Conservation (phyloP, 2,888 invertebrate genomes). For the Limnephilus lunatus region DNA sequence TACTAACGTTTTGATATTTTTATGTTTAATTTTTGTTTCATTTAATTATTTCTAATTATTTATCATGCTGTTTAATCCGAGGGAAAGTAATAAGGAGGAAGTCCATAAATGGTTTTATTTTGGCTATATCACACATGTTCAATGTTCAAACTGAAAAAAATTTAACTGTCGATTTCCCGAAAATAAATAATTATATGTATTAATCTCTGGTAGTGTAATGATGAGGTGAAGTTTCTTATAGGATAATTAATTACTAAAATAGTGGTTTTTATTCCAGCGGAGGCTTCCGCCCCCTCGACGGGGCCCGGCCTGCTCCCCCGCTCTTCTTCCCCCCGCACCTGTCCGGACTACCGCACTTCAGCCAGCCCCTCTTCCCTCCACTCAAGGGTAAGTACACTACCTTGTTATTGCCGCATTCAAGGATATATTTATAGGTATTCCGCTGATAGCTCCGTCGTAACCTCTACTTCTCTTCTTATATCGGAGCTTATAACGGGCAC, state of each 20-base stretch:
- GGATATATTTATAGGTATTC: not conserved
- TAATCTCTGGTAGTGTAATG: no score
- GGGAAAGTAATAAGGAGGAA: no score
- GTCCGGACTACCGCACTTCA: slow-evolving; percentile 83
- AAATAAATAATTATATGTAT: no score
- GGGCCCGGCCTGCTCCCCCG: slow-evolving; percentile 79
- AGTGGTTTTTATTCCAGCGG: slow-evolving; percentile 68
- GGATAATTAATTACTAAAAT: slow-evolving; percentile 5
- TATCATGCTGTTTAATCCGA: no score
- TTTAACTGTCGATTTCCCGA: no score
- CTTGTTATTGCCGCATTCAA: no score
- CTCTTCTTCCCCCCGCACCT: slow-evolving; percentile 91
- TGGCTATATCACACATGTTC: no score
- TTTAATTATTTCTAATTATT: no score
- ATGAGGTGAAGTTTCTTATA: not conserved
- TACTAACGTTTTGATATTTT: no score
- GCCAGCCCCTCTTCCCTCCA: slow-evolving; percentile 88
- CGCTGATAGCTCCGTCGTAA: not conserved
- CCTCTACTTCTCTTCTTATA: not conserved
- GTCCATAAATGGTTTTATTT: no score
- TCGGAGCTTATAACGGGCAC: not conserved
- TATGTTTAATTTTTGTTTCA: no score
- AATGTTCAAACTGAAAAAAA: no score
- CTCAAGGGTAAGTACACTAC: slow-evolving; percentile 83
- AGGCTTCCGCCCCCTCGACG: slow-evolving; percentile 79